Base-by-base conservation (phyloP, 2,113 vertebrate species). In the Corythornis cristatus region DNA sequence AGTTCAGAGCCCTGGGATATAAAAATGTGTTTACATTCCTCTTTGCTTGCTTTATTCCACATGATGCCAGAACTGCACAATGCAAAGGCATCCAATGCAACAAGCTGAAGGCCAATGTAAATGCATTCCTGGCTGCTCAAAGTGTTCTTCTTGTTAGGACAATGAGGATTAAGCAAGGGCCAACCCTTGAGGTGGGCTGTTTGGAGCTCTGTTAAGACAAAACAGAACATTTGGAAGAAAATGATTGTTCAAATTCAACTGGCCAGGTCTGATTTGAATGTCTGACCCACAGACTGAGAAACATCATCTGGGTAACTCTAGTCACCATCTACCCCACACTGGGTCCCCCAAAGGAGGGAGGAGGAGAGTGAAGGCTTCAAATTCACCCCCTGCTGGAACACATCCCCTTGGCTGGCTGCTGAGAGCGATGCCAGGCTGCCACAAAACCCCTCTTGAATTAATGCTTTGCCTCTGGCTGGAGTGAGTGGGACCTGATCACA, bases 121-220 rank as follows among this genome's bases (percentile, higher is more conserved):
- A 95, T 77, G 84, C 72, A 88, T 83, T 94, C 88, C 83, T 89
- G 43, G n/a, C 67, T 77, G 43, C 25, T 94, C 62, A 81, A 86
- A 93, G 43, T 76, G 90, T 20, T 23, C 60, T 28, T 94, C 78
- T 86, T 77, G 37, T 54, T 28, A 58, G 54, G 85, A 83, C 43
- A 67, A 64, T 35, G 46, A 58, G 28, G 37, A 90, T 71, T 64
- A 91, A 85, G 46, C 75, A 83, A 70, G 64, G 21, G 11, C 23
- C 54, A 64, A 8, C 29, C 37, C 37, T 58, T 62, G 31, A 73
- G 72, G 37, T 70, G 68, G 43, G 86, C 23, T 88, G 22, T 40
- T 93, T 15, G n/a, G 86, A 67, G 48, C 60, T 62, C 42, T 43
- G 62, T 80, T 74, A 40, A 62, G 76, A 28, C 18, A 60, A 73